Percentiles rank a stretch among this genome's conserved stretches.
phyloP scores from a whole-genome alignment of 2,888 invertebrate species.

The Sycophila texana region DNA sequence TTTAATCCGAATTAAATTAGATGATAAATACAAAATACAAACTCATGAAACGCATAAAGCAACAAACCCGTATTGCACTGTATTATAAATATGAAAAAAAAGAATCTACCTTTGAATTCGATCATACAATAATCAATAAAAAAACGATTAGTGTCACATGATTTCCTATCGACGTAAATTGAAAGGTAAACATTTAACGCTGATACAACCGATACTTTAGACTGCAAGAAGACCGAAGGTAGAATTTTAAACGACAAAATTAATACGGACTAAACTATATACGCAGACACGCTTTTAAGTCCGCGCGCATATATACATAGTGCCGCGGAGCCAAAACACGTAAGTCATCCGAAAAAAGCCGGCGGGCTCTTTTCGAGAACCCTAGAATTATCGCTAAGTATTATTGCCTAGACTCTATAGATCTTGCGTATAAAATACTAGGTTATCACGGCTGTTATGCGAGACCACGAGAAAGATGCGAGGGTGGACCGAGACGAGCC shows the following conservation, averaged over 20 bases:
- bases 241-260: conserved; percentile 42
- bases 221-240: conserved; percentile 7
- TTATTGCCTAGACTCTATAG: conserved; percentile 75
- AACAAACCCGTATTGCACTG: no score
- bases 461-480: conserved; percentile 63
- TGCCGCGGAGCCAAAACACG: conserved; percentile 52
- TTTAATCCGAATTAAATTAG: no score
- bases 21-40: no score
- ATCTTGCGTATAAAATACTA: conserved; percentile 75
- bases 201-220: not conserved
- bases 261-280: conserved; percentile 11
- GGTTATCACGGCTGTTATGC: conserved; percentile 66
- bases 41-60: no score
- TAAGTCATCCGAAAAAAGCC: conserved; percentile 71
- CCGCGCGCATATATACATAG: not conserved
- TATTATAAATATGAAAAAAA: no score
- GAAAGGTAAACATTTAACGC: conserved; percentile 27
- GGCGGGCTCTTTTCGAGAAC: conserved; percentile 66
- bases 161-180: conserved; percentile 14
- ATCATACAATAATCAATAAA: not conserved
- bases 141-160: not conserved
- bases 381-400: conserved; percentile 75
- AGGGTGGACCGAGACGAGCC: conserved; percentile 65
- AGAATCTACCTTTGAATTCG: not conserved
- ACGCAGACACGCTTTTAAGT: not conserved